Evolutionary conservation across 2,888 invertebrate genomes (phyloP), one percentile per base, ranked within the genome.

Genomic region (Andrena chrysosceles): DNA sequence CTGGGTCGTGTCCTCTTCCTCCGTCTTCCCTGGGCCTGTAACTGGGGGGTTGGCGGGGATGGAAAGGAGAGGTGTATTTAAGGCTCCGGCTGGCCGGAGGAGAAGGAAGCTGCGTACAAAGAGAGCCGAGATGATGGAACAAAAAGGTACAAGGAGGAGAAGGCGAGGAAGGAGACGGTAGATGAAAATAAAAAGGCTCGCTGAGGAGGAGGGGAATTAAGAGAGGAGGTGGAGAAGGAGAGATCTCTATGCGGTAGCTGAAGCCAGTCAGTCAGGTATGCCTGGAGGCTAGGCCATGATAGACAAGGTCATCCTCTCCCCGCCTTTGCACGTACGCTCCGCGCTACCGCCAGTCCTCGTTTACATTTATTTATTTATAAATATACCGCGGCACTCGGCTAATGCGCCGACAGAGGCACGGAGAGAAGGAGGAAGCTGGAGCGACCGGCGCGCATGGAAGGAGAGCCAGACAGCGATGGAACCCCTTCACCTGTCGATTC

Each of bases 301-400:
- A 93, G 93, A 93, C 93, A 93, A 93, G 93, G 93, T 93, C 93
- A 93, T 91, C 93, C 91, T 93, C 92, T 93, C 87, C 85, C 85
- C 56, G 80, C 75, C 69, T 78, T 77, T 69, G 70, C 64, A 49
- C 76, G 81, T 83, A 83, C 73, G 80, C 81, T 70, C 72, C 33
- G 70, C 42, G 72, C 87, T 84, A 79, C 76, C 20, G 80, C 69
- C 84, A 68, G 71, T 83, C 84, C 89, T 87, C 86, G 85, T 87
- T 87, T 88, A 79, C 88, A 85, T 89, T 89, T 90, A 89, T 90
- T 90, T 90, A 90, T 90, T 90, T 91, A 88, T 90, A 91, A 90
- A 89, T 89, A 87, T 86, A 90, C 85, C 68, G 49, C 63, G 78
- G 62, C 60, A 70, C 59, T 52, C 67, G 77, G 68, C 76, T 87